Conservation (phyloP, 2,113 vertebrate species). For the Danionella cerebrum region DNA sequence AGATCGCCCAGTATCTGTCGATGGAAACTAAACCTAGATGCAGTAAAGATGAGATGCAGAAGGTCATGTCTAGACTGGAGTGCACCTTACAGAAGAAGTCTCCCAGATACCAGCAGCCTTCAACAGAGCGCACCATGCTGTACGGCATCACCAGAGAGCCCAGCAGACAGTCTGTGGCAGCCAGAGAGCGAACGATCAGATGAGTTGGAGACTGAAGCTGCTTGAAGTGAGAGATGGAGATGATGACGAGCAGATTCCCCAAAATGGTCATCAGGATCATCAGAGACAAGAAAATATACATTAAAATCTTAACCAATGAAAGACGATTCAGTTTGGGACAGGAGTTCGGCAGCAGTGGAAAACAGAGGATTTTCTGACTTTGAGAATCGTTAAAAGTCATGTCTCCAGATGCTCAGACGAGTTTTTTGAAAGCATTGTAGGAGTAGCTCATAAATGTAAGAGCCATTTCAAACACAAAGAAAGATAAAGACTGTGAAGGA, state of each 20-base stretch:
- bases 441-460: background rate
- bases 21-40: constrained; percentile 34
- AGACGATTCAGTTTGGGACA: no score
- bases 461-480: background rate
- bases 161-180: constrained; percentile 37
- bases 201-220: constrained; percentile 21
- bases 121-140: constrained; percentile 39
- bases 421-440: background rate
- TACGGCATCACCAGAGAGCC: constrained; percentile 68
- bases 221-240: no score
- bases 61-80: constrained; percentile 28
- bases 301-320: no score
- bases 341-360: no score
- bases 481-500: no score
- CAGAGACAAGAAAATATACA: no score
- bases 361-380: no score
- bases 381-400: no score
- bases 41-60: constrained; percentile 28
- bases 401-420: no score
- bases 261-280: no score
- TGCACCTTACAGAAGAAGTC: constrained; percentile 31
- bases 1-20: constrained; percentile 37
- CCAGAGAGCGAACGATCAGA: constrained; percentile 37
- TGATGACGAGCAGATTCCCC: no score
- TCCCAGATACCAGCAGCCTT: constrained; percentile 40